Conservation (phyloP, 2,888 invertebrate genomes). For the Ganaspis brasiliensis region DNA sequence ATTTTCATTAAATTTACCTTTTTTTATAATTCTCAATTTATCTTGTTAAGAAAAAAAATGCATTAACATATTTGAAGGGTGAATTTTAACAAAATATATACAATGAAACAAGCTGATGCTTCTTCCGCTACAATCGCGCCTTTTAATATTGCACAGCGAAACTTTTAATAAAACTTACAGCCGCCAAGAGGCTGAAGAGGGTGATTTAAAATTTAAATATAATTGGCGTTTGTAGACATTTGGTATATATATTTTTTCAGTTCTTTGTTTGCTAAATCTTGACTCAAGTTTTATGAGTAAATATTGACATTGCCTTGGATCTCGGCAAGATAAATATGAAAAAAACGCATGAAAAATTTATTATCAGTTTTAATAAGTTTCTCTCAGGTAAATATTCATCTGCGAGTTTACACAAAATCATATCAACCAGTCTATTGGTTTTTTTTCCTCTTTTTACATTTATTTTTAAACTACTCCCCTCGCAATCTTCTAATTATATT, state of each 20-base stretch:
- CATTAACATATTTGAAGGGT: too few species aligned
- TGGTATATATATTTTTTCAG: background rate
- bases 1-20: too few species aligned
- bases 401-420: conserved; percentile 16
- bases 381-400: conserved; percentile 11
- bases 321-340: conserved; percentile 9
- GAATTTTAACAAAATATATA: too few species aligned
- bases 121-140: too few species aligned
- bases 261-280: conserved; percentile 22
- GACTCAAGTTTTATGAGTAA: background rate
- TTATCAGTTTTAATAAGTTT: conserved; percentile 32
- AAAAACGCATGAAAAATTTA: conserved; percentile 7
- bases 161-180: background rate
- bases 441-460: background rate
- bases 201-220: background rate
- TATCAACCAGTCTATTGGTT: conserved; percentile 14
- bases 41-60: too few species aligned
- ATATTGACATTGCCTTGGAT: conserved; percentile 27
- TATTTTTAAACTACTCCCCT: conserved; percentile 23
- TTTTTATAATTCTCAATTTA: too few species aligned
- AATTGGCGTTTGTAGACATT: background rate
- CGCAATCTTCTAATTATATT: conserved; percentile 39
- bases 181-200: background rate
- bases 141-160: background rate
- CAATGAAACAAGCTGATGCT: too few species aligned